Evolutionary conservation across 2,113 vertebrate species (phyloP).

Genomic region (Misgurnus mizolepis): DNA sequence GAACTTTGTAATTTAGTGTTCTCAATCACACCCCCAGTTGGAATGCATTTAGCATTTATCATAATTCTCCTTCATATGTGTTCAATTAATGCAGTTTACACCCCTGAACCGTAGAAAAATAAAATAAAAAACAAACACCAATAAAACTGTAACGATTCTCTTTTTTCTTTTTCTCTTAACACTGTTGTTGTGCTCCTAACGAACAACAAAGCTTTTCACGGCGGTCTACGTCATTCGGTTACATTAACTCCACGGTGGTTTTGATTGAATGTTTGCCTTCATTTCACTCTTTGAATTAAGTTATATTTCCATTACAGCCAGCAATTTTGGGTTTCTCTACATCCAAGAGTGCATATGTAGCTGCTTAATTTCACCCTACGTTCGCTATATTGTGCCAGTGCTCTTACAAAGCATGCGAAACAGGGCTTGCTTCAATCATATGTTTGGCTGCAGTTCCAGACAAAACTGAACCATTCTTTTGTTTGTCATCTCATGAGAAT

Average conservation of each 20-base stretch:
- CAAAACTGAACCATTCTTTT: conserved; percentile 26
- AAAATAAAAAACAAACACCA: conserved; percentile 56
- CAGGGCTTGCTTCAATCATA: conserved; percentile 27
- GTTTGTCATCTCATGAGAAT: conserved; percentile 35
- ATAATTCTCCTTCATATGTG: conserved; percentile 56
- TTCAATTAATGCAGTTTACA: conserved; percentile 66
- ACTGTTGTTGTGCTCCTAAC: conserved; percentile 58
- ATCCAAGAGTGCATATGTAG: conserved; percentile 56
- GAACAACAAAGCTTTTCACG: conserved; percentile 61
- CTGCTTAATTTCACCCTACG: conserved; percentile 52
- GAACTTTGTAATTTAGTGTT: conserved; percentile 34
- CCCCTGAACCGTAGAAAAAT: conserved; percentile 56
- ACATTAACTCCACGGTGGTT: conserved; percentile 60
- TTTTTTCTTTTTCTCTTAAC: conserved; percentile 49
- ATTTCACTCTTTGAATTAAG: conserved; percentile 62
- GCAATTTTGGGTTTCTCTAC: conserved; percentile 60
- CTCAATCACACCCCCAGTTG: conserved; percentile 54
- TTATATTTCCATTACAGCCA: conserved; percentile 60
- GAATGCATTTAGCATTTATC: conserved; percentile 53
- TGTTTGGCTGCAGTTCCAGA: conserved; percentile 9
- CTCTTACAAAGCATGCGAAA: conserved; percentile 3
- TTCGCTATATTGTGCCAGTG: conserved; percentile 46
- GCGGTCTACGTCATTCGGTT: conserved; percentile 52
- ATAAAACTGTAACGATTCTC: conserved; percentile 61
- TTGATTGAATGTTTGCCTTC: conserved; percentile 60